A percentile compares a stretch with the other conserved stretches of the same genome.
Evolutionary conservation across 1,140 invertebrate species (phyloP).

Genomic region (Sesamia nonagrioides): DNA sequence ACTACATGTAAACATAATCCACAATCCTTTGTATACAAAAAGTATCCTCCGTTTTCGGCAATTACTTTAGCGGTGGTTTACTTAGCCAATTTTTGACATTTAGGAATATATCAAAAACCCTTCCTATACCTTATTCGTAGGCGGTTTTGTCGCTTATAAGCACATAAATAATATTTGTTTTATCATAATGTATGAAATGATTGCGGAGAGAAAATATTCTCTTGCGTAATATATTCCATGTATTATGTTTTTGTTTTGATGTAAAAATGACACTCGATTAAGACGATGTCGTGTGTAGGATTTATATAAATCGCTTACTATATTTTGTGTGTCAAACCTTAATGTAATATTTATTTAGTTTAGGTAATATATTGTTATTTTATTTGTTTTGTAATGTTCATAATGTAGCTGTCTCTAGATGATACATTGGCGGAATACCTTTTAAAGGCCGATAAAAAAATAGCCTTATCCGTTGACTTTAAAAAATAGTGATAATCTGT

Average conservation of each 20-base stretch:
- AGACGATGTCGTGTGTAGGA: background rate
- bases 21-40: background rate
- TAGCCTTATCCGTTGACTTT: background rate
- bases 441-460: background rate
- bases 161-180: constrained; percentile 11
- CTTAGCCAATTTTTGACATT: background rate
- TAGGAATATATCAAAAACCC: background rate
- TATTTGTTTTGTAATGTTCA: background rate
- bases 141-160: background rate
- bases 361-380: background rate
- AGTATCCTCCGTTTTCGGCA: too few relatives aligned
- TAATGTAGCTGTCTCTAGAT: background rate
- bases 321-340: constrained; percentile 4
- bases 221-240: background rate
- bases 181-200: background rate
- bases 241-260: background rate
- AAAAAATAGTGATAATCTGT: background rate
- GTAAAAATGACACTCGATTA: constrained; percentile 1
- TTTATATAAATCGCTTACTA: constrained; percentile 25
- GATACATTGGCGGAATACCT: background rate
- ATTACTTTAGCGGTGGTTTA: too few relatives aligned
- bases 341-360: constrained; percentile 5
- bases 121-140: background rate
- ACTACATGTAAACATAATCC: background rate
- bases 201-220: background rate